phyloP scores from a whole-genome alignment of 2,888 invertebrate species.

The Himalopsyche kuldschensis region DNA sequence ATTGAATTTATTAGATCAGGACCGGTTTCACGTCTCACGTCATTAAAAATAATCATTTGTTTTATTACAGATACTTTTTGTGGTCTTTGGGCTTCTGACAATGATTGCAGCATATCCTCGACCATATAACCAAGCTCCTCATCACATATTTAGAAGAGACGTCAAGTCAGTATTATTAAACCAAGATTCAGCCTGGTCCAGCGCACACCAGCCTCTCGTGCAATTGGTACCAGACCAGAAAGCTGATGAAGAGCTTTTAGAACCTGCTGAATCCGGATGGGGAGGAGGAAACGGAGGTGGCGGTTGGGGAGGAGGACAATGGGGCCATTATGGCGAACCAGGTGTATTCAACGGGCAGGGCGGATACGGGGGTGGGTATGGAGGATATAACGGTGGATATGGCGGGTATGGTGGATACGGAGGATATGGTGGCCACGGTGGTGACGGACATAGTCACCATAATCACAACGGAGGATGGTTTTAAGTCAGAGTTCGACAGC shows the following conservation, averaged over 20 bases:
- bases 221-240: neutral
- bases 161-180: neutral
- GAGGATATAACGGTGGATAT: slow-evolving; percentile 9
- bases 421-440: slow-evolving; percentile 1
- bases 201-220: neutral
- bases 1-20: too few species aligned
- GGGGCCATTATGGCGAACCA: slow-evolving; percentile 9
- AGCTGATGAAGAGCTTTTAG: neutral
- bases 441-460: neutral
- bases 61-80: neutral
- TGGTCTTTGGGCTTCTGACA: neutral
- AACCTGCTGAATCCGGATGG: neutral
- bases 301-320: slow-evolving; percentile 12
- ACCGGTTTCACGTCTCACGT: too few species aligned
- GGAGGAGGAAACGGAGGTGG: slow-evolving; percentile 10
- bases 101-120: neutral
- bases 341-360: neutral
- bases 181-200: neutral
- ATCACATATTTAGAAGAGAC: neutral
- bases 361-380: neutral
- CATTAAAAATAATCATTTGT: neutral
- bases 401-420: slow-evolving; percentile 11
- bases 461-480: neutral
- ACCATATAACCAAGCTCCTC: neutral
- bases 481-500: neutral